phyloP scores from a whole-genome alignment of 2,888 invertebrate genomes.

The Venusia cambrica region DNA sequence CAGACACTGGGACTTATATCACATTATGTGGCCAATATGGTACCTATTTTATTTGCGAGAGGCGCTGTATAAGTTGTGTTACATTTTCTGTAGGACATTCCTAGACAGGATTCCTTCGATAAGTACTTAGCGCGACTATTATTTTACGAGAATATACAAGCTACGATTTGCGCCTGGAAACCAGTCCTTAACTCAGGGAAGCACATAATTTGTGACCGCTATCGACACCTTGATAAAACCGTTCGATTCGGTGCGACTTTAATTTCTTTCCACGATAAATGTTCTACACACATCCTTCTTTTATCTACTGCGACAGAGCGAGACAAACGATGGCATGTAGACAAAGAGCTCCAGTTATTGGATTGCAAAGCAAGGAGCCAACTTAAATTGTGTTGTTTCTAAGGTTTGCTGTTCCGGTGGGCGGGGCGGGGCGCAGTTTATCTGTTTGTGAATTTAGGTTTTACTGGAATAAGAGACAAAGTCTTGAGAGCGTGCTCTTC shows the following conservation, averaged over 20 bases:
- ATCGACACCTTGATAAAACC: conserved; percentile 78
- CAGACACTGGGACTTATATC: too few relatives aligned
- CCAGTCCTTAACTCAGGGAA: conserved; percentile 52
- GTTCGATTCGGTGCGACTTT: conserved; percentile 76
- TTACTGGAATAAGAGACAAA: too few relatives aligned
- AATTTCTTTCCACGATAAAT: conserved; percentile 77
- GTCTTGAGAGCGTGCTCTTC: too few relatives aligned
- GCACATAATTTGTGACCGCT: conserved; percentile 79
- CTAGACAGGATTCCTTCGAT: too few relatives aligned
- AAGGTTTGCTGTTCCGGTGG: conserved; percentile 29
- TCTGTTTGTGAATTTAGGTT: conserved; percentile 25
- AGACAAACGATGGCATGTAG: conserved; percentile 43
- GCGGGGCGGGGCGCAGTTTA: conserved; percentile 20
- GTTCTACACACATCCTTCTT: conserved; percentile 54
- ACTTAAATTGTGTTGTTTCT: conserved; percentile 43
- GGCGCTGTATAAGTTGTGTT: too few relatives aligned
- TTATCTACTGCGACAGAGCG: conserved; percentile 36
- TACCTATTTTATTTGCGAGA: too few relatives aligned
- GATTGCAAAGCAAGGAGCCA: conserved; percentile 36
- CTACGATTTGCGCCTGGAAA: conserved; percentile 19
- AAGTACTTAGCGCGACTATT: too few relatives aligned
- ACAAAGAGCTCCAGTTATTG: conserved; percentile 64
- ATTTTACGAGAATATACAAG: too few relatives aligned
- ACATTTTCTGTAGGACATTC: too few relatives aligned
- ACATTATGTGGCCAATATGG: too few relatives aligned